phyloP scores from a whole-genome alignment of 2,797 vertebrate species.

The Enteromius unitaeniatus region DNA sequence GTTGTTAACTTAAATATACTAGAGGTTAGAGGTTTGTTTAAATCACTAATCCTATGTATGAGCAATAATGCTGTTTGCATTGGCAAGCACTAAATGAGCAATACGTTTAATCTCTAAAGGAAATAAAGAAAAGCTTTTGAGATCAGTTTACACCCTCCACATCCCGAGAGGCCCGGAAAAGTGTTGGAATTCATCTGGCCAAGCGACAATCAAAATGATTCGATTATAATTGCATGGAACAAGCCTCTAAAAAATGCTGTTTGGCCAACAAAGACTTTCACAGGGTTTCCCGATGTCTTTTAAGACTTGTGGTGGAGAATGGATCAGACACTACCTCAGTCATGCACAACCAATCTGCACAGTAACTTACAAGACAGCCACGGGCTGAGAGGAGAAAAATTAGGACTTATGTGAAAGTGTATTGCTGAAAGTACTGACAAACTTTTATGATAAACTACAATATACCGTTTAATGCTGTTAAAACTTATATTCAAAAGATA shows the following conservation, averaged over 20 bases:
- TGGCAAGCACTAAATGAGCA: not conserved
- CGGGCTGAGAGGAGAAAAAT: not conserved
- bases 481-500: not conserved
- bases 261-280: conserved; percentile 52
- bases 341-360: conserved; percentile 45
- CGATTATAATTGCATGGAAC: conserved; percentile 55
- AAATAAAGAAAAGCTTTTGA: not conserved
- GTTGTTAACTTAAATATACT: not conserved
- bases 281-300: conserved; percentile 41
- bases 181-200: not conserved
- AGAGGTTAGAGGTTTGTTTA: not conserved
- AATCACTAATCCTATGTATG: not conserved
- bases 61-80: not conserved
- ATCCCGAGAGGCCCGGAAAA: not conserved
- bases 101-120: not conserved
- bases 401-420: not conserved
- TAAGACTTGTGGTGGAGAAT: conserved; percentile 40
- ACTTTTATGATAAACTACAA: not conserved
- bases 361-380: conserved; percentile 38
- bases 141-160: not conserved
- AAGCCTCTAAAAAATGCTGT: conserved; percentile 44
- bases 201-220: conserved; percentile 16
- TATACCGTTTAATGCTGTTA: not conserved
- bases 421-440: not conserved
- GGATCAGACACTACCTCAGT: conserved; percentile 35